Base-by-base conservation (phyloP, 2,113 vertebrate species). In the Conger conger region DNA sequence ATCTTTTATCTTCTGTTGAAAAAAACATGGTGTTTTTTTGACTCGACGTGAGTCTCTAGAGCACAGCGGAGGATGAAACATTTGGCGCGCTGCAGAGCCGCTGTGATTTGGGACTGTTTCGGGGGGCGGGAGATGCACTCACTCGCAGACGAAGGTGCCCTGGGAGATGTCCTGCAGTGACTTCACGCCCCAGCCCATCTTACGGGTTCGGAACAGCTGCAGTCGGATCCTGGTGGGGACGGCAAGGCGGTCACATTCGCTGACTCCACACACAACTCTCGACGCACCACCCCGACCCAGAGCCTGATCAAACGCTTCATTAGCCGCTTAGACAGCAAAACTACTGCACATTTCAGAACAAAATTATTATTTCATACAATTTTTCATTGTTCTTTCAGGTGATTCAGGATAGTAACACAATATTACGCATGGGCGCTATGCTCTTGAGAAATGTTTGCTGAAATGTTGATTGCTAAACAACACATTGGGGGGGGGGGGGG, bases 61-160 rank as follows among this genome's bases (percentile, higher is more conserved):
- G 76, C 3, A 11, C 13, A 8, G 30, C 30, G 15, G 15, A 35
- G 13, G 76, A 33, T 77, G 27, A 77, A 77, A 17, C 13, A 35
- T 33, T 6, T 8, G 30, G 40, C 40, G 9, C 40, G 1, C 40
- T 4, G 40, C 40, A 42, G 40, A 77, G 30, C 27, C 13, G 6
- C 35, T 35, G 4, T 78, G 76, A 36, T 17, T 36, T 3, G 8
- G 45, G 45, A 50, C 45, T 33, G 0, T n/a, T 73, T 73, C n/a
- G 68, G n/a, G 68, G 15, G 27, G 54, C 13, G 35, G n/a, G 38
- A 3, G 42, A 0, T 13, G 57, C 80, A 97, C 98, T 97, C 88
- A 99, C 98, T 99, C 97, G 97, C 98, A 99, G 60, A 99, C 95
- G 1, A 99, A 99, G 63, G 96, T 98, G 81, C 98, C 98, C 92